Conservation (phyloP, 2,888 invertebrate species). For the Drosophila cognata region DNA sequence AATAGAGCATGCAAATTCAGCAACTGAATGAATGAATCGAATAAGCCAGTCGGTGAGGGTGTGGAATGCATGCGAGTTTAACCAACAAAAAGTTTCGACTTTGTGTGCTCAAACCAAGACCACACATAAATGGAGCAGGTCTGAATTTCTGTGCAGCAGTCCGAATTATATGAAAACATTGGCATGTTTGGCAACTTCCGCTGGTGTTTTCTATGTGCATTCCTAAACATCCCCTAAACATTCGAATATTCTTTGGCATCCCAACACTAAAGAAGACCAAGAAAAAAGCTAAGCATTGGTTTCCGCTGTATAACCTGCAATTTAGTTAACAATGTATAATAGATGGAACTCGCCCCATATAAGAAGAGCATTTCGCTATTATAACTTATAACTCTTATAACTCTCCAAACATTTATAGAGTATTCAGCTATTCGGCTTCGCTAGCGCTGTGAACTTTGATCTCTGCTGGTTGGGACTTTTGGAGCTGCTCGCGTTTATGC, state of each 20-base stretch:
- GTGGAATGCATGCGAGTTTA: conserved; percentile 9
- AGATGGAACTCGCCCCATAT: not conserved
- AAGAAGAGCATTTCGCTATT: not conserved
- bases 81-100: not conserved
- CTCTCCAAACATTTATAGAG: not conserved
- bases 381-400: not conserved
- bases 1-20: conserved; percentile 68
- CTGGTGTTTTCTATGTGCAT: too few species aligned
- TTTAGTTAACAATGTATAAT: conserved; percentile 3
- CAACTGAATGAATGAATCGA: conserved; percentile 7
- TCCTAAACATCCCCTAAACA: too few species aligned
- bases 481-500: not conserved
- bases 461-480: not conserved
- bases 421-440: not conserved
- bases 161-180: not conserved
- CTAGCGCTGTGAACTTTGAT: too few species aligned
- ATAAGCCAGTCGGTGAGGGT: not conserved
- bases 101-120: not conserved
- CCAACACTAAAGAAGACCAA: not conserved
- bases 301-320: not conserved
- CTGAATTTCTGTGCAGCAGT: not conserved
- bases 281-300: not conserved
- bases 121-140: not conserved
- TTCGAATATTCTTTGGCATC: too few species aligned
- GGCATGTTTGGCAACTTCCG: too few species aligned